Evolutionary conservation across 2,888 invertebrate species (phyloP), one percentile per base, ranked within the genome.

Genomic region (Rosalia funebris): DNA sequence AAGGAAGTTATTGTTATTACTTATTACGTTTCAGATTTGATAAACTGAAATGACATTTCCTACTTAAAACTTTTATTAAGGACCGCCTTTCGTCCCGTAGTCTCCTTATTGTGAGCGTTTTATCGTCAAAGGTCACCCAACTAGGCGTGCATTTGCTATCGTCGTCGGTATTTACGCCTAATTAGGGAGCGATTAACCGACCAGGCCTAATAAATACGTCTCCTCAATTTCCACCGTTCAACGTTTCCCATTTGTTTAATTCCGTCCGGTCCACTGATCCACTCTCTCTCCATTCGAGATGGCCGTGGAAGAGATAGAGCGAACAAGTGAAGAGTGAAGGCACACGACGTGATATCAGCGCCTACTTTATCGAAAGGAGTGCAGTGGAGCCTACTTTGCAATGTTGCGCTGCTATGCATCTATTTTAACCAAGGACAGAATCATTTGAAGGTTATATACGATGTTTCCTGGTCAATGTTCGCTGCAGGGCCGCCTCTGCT

Each of bases 391-490:
- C 56, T 56, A 46, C 57, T 50, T 19, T 32, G 57, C 39, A 41
- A 57, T 39, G 47, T 37, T 60, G 53, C 47, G 62, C 54, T 45
- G 61, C 68, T 61, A 62, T 69, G 71, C 70, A 71, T 72, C 73
- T 73, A 73, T 73, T 73, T 72, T 71, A 61, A 68, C 71, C 74
- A 75, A 75, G 74, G 75, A 75, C 74, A 75, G 66, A 66, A 68
- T 63, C 67, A 71, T 73, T 75, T 74, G 76, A 76, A 76, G 76
- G 75, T 74, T 74, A 71, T 59, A 62, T 62, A 63, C 68, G 68
- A 65, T 69, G 74, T 72, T 75, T 76, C 73, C 75, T 76, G 75
- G 76, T 75, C 76, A 76, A 75, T 69, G 74, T 73, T 76, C 75
- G 71, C 70, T 63, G 64, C 65, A 64, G 68, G 67, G 63, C 68